These are phyloP conservation scores for Steinernema khuongi DNA, from an alignment of 1,140 invertebrate species.

Conservation along the genomic window DNA sequence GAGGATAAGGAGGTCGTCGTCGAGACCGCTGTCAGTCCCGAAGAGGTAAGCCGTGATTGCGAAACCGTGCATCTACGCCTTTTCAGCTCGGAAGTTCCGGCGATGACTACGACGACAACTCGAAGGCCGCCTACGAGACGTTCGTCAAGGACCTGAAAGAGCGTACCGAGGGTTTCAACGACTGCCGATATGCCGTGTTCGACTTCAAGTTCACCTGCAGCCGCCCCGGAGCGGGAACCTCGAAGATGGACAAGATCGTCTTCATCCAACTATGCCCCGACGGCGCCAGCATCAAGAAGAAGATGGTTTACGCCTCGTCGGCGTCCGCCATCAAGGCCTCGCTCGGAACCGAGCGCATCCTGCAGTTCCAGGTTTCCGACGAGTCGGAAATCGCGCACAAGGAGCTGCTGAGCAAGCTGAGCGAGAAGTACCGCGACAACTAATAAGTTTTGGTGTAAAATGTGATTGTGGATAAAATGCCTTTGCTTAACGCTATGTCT, in stretches of 20 bases:
- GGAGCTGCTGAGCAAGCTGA: constrained; percentile 52
- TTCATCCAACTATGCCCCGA: constrained; percentile 59
- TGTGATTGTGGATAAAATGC: no score
- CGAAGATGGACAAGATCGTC: constrained; percentile 59
- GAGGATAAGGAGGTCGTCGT: constrained; percentile 57
- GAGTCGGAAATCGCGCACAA: constrained; percentile 56
- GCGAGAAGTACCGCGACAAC: constrained; percentile 55
- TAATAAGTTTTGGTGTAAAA: constrained; percentile 32
- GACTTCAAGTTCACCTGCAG: constrained; percentile 57
- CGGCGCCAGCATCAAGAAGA: constrained; percentile 60
- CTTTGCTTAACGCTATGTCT: no score
- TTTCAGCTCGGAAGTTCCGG: constrained; percentile 34
- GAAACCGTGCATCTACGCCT: neutral
- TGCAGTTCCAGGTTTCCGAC: constrained; percentile 58
- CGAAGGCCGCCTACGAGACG: constrained; percentile 55
- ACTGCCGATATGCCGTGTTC: constrained; percentile 58
- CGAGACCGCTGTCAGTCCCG: constrained; percentile 48
- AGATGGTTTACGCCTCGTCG: constrained; percentile 60
- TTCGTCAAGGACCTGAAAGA: constrained; percentile 56
- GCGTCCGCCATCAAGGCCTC: constrained; percentile 59
- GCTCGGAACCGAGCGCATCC: constrained; percentile 57
- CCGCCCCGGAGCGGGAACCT: constrained; percentile 54
- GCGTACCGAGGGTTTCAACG: constrained; percentile 48
- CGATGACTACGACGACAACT: constrained; percentile 58
- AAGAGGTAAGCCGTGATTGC: constrained; percentile 29